A percentile compares a stretch with the other conserved stretches of the same genome.
These are phyloP conservation scores for Schlechtendalia chinensis DNA, from an alignment of 1,140 invertebrate genomes.

Conservation along the genomic window DNA sequence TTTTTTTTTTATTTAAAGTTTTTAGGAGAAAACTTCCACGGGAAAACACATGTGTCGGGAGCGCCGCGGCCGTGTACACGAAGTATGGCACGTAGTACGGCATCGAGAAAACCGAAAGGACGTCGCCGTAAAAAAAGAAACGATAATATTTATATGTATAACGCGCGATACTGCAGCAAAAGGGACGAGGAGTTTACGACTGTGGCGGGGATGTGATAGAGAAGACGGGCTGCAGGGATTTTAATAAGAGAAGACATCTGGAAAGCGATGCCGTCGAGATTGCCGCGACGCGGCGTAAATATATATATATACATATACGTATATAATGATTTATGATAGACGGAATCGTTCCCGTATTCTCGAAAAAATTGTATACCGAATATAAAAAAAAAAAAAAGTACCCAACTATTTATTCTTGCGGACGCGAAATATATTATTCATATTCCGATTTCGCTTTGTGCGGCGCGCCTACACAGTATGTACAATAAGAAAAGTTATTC, in stretches of 20 bases:
- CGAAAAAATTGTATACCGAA: not conserved
- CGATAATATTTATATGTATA: conserved; percentile 2
- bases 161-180: too few relatives aligned
- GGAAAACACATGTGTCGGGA: not conserved
- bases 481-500: conserved; percentile 15
- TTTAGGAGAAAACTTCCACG: too few relatives aligned
- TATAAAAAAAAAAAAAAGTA: not conserved
- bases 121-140: not conserved
- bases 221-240: not conserved
- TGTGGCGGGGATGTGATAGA: not conserved
- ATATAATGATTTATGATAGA: conserved; percentile 43
- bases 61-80: too few relatives aligned
- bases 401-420: not conserved
- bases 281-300: not conserved
- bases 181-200: too few relatives aligned
- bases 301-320: too few relatives aligned
- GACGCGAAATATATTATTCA: not conserved
- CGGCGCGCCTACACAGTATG: too few relatives aligned
- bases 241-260: conserved; percentile 38
- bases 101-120: not conserved
- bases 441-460: not conserved
- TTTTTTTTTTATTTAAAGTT: too few relatives aligned
- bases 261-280: not conserved
- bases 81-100: too few relatives aligned
- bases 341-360: not conserved